Conservation (phyloP, 2,797 vertebrate genomes). For the Enteromius trimaculatus region DNA sequence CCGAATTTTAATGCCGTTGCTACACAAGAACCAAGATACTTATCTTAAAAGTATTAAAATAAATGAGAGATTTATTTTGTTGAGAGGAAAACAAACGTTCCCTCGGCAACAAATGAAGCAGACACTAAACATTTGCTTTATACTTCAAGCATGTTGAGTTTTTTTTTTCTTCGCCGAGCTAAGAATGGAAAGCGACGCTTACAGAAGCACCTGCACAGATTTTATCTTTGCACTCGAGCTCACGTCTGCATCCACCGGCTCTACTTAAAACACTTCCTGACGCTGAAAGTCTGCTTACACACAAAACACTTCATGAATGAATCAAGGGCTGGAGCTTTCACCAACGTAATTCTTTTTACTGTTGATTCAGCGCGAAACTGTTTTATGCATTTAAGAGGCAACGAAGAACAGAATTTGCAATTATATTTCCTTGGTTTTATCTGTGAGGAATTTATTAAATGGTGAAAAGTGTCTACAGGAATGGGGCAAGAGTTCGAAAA, state of each 20-base stretch:
- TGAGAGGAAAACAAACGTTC: not conserved
- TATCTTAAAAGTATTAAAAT: not conserved
- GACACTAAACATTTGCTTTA: conserved; percentile 5
- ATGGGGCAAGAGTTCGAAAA: not conserved
- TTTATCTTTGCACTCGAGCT: conserved; percentile 21
- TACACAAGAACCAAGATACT: not conserved
- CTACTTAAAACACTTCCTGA: not conserved
- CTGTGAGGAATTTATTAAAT: not conserved
- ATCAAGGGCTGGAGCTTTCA: not conserved
- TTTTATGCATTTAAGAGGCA: not conserved
- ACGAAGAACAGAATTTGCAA: not conserved
- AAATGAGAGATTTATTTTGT: not conserved
- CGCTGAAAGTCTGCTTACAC: not conserved
- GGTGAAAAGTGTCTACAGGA: not conserved
- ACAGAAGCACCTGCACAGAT: conserved; percentile 27
- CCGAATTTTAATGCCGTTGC: not conserved
- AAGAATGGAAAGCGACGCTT: conserved; percentile 12
- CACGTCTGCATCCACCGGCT: not conserved
- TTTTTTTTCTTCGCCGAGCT: not conserved
- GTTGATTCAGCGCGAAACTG: not conserved
- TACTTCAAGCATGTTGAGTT: not conserved
- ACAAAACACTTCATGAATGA: conserved; percentile 23
- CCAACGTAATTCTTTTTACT: not conserved
- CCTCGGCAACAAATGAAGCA: not conserved
- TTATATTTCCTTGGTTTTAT: not conserved